Base-by-base conservation (phyloP, 2,888 invertebrate genomes). In the Plebejus argus region DNA sequence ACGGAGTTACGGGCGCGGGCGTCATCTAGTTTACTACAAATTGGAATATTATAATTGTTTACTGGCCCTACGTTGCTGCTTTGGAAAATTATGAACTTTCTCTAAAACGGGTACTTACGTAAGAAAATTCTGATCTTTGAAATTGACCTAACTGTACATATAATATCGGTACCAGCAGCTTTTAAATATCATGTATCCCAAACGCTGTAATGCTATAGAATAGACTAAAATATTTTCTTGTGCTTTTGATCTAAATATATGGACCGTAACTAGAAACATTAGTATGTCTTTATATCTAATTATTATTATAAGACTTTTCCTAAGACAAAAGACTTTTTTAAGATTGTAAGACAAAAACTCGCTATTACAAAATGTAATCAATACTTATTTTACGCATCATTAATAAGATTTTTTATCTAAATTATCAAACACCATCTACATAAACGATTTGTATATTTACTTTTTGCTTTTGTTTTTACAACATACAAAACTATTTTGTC, bases 381-480 rank as follows among this genome's bases (percentile, higher is more conserved):
- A 66, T 28, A 66, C 33, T 28, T 66, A 15, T 66, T 66, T 66
- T 28, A 66, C 15, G 66, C 66, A 18, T 66, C 66, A 66, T 66
- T 28, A 66, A 66, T 33, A 33, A 66, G 28, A 66, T 15, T 66
- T 66, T 66, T 66, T 66, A 15, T 66, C 5, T 66, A 66, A 66
- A 28, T 28, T 33, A 39, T 71, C 35, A 71, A 39, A 71, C 39
- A 39, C 39, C n/a, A 71, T 71, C 71, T 39, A 39, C 71, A 71
- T 71, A 71, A 39, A 20, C 71, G 35, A 71, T 71, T 71, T 71
- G 39, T 71, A 66, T 71, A 66, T 18, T 33, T 15, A 66, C 66
- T 66, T 66, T 66, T 66, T 66, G 66, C 66, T 28, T 28, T 66
- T 28, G 66, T 66, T 66, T 66, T 66, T 66, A 66, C 28, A 66